A percentile compares a stretch with the other conserved stretches of the same genome.
Conservation (phyloP, 1,140 invertebrate species). For the Caenorhabditis inopinata region DNA sequence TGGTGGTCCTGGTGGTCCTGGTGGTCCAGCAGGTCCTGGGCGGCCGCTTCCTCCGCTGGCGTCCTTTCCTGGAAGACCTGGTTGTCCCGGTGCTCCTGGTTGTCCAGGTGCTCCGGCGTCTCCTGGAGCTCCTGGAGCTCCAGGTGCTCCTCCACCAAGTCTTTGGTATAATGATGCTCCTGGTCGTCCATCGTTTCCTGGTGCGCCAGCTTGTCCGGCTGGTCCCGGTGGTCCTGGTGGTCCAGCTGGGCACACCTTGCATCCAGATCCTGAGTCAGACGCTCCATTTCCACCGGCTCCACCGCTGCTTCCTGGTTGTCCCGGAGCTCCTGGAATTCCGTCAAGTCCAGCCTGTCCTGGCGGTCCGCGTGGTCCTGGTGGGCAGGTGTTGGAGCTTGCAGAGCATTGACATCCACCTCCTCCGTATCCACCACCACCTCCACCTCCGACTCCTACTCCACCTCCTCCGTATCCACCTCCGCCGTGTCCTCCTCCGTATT, state of each 20-base stretch:
- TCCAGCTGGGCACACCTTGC: conserved; percentile 46
- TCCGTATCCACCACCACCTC: background rate
- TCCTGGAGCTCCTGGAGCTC: conserved; percentile 40
- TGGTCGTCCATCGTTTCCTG: conserved; percentile 25
- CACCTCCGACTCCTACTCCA: conserved; percentile 1
- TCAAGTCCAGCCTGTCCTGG: conserved; percentile 25
- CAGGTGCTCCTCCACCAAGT: conserved; percentile 20
- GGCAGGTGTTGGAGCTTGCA: conserved; percentile 28
- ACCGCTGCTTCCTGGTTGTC: conserved; percentile 10
- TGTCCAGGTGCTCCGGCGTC: conserved; percentile 32
- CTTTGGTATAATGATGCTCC: conserved; percentile 5
- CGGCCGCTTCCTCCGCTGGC: background rate
- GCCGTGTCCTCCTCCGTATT: conserved; percentile 18
- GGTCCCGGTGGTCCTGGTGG: conserved; percentile 46
- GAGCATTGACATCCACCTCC: conserved; percentile 15
- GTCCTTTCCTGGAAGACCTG: conserved; percentile 31
- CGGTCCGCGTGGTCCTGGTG: conserved; percentile 28
- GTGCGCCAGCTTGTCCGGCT: conserved; percentile 39
- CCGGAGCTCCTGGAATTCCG: conserved; percentile 13
- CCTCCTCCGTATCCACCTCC: background rate
- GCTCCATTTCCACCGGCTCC: conserved; percentile 7
- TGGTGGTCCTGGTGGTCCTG: conserved; percentile 40
- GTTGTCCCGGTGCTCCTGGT: conserved; percentile 37
- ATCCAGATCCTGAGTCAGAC: conserved; percentile 13
- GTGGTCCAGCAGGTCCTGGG: conserved; percentile 30